A percentile compares a stretch with the other conserved stretches of the same genome.
Evolutionary conservation across 2,888 invertebrate genomes (phyloP).

Genomic region (Julus scanicus): DNA sequence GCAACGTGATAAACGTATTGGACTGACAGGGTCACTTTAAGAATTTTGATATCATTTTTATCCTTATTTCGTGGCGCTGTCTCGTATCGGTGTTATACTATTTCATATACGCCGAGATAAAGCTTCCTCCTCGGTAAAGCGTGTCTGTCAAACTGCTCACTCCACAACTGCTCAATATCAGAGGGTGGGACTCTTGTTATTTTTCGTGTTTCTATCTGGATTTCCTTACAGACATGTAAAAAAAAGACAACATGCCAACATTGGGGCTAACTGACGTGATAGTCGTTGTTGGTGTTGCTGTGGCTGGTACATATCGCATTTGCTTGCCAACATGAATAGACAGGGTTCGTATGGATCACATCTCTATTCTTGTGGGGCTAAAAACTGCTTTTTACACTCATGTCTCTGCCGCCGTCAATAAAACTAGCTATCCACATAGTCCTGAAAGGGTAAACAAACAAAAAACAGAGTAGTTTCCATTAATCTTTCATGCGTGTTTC

Average conservation of each 20-base stretch:
- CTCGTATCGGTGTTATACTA: neutral
- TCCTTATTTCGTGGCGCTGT: neutral
- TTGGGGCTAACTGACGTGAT: conserved; percentile 2
- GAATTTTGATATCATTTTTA: conserved; percentile 27
- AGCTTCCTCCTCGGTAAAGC: neutral
- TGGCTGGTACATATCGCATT: conserved; percentile 21
- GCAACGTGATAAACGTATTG: conserved; percentile 1
- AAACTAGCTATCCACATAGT: neutral
- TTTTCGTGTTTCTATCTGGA: conserved; percentile 10
- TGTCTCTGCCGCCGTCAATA: conserved; percentile 9
- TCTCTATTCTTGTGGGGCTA: conserved; percentile 27
- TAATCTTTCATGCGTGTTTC: neutral
- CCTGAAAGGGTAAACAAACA: neutral
- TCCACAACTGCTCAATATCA: neutral
- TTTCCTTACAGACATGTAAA: neutral
- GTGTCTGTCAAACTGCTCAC: conserved; percentile 9
- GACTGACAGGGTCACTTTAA: conserved; percentile 18
- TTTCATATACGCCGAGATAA: neutral
- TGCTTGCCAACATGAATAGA: neutral
- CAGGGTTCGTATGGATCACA: conserved; percentile 21
- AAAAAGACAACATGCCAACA: neutral
- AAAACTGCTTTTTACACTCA: conserved; percentile 2
- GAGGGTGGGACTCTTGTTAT: conserved; percentile 8
- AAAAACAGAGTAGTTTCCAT: neutral
- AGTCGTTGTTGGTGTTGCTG: conserved; percentile 10